These are phyloP conservation scores for Lutjanus argentimaculatus DNA, from an alignment of 2,797 vertebrate species.

Conservation along the genomic window DNA sequence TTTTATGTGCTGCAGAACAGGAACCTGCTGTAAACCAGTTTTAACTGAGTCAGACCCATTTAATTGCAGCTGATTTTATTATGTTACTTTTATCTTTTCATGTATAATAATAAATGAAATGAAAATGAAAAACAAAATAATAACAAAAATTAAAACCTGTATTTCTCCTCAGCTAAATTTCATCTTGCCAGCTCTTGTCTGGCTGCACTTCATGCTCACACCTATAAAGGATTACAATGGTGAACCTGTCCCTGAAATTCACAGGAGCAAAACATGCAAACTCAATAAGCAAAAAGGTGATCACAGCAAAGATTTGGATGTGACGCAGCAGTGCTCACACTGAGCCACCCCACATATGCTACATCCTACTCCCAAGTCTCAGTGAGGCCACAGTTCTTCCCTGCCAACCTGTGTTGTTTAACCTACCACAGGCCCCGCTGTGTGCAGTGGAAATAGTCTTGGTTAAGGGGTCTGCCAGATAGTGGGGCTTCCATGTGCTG, in stretches of 20 bases:
- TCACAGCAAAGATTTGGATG: constrained; percentile 22
- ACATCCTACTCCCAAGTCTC: constrained; percentile 18
- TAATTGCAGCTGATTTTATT: too few relatives aligned
- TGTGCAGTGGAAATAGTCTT: constrained; percentile 39
- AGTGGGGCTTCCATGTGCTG: constrained; percentile 46
- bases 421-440: constrained; percentile 29
- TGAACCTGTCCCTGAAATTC: constrained; percentile 19
- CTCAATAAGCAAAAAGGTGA: constrained; percentile 14
- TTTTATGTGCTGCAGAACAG: too few relatives aligned
- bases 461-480: constrained; percentile 53
- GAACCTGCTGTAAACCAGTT: too few relatives aligned
- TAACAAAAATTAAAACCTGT: neutral
- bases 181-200: neutral
- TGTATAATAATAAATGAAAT: too few relatives aligned
- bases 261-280: constrained; percentile 38
- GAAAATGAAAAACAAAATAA: too few relatives aligned
- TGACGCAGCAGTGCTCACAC: constrained; percentile 25
- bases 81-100: too few relatives aligned
- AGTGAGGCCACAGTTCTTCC: constrained; percentile 20
- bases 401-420: constrained; percentile 33
- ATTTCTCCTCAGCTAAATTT: constrained; percentile 5
- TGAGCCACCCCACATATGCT: constrained; percentile 26
- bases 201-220: constrained; percentile 8
- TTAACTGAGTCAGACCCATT: too few relatives aligned
- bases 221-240: neutral